A percentile compares a stretch with the other conserved stretches of the same genome.
Evolutionary conservation across 2,113 vertebrate genomes (phyloP).

Genomic region (Trematomus loennbergii): DNA sequence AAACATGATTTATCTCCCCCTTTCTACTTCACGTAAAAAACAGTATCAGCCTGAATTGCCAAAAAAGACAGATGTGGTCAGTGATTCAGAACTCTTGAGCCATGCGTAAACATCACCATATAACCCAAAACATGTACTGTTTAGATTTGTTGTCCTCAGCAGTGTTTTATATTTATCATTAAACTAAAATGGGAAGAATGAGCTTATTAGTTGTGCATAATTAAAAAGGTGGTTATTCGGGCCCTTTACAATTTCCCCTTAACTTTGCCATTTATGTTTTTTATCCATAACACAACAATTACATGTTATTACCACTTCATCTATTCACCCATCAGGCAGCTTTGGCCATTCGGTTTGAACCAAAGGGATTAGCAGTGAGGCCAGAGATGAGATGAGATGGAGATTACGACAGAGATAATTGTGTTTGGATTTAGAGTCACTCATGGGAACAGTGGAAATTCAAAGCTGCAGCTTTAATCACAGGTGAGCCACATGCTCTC

Average conservation of each 20-base stretch:
- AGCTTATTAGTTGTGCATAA: not conserved
- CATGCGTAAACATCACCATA: not conserved
- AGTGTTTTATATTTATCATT: not conserved
- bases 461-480: slow-evolving; percentile 62
- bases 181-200: not conserved
- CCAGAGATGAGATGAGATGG: slow-evolving; percentile 70
- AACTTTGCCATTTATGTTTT: not conserved
- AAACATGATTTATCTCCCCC: slow-evolving; percentile 11
- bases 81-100: not conserved
- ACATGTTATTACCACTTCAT: not conserved
- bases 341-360: slow-evolving; percentile 42
- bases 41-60: not conserved
- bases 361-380: slow-evolving; percentile 65
- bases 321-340: slow-evolving; percentile 35
- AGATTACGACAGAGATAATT: slow-evolving; percentile 78
- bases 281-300: not conserved
- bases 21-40: not conserved
- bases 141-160: not conserved
- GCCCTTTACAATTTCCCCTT: not conserved
- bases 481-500: slow-evolving; percentile 56
- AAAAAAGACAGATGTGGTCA: not conserved
- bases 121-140: not conserved
- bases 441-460: slow-evolving; percentile 42
- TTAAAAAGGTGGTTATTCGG: not conserved
- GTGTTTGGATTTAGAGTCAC: slow-evolving; percentile 70